Evolutionary conservation across 2,888 invertebrate genomes (phyloP), one percentile per base, ranked within the genome.

Genomic region (Geophilus truncorum): DNA sequence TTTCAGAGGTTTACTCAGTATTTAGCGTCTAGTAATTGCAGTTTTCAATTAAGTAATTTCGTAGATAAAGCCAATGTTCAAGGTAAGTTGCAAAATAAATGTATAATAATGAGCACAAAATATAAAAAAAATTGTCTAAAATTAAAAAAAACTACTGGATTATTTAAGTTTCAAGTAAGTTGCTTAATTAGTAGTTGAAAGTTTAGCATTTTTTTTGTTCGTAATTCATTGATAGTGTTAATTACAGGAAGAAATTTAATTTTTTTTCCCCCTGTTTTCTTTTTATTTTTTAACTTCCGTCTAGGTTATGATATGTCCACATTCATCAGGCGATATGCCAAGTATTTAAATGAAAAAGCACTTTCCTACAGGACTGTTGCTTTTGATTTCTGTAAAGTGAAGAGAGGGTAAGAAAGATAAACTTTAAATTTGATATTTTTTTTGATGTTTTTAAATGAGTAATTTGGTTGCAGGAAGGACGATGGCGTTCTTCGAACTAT

Each of bases 341-440:
- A 97, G 89, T 99, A 99, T 90, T 91, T 99, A 87, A 98, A 98
- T 88, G 98, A 99, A 90, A 99, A 99, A 90, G 97, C 98, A 79
- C 91, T 97, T 84, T 97, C 98, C 12, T 99, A 99, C 90, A 92
- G 99, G 88, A 94, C 95, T 81, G 98, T 98, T 86, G 99, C 99
- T 84, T 99, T 98, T 88, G 99, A 99, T 89, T 99, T 99, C 90
- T 99, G 99, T 90, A 99, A 99, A 92, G 97, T 98, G 80, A 99
- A 98, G 89, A 90, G 99, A 87, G 98, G 99, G 95, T 97, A 89
- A 91, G 91, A 87, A 23, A n/a, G 21, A 25, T 5, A 28, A 70
- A 28, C 6, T 32, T 77, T 77, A 15, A 6, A 34, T 1, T 45
- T 45, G 12, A 3, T 45, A n/a, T 34, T 75, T 4, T 21, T 75